phyloP scores from a whole-genome alignment of 2,888 invertebrate genomes.

The Reticulitermes lucifugus region DNA sequence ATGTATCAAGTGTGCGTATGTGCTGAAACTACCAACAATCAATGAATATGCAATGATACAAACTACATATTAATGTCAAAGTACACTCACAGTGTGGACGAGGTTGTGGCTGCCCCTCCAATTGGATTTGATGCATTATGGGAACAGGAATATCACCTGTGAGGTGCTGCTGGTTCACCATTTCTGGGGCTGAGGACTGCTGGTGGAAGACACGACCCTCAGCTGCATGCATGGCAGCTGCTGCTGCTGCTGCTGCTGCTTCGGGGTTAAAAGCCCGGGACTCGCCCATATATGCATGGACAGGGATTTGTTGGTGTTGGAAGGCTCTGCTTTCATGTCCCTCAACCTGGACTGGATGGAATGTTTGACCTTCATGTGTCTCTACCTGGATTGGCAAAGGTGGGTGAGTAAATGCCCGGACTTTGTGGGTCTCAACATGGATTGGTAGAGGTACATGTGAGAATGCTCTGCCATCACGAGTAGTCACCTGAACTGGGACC shows the following conservation, averaged over 20 bases:
- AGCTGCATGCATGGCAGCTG: slow-evolving; percentile 34
- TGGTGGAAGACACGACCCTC: slow-evolving; percentile 59
- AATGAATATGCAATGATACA: no score
- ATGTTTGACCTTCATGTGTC: slow-evolving; percentile 29
- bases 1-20: no score
- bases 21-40: no score
- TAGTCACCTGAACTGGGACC: slow-evolving; percentile 46
- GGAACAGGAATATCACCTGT: slow-evolving; percentile 63
- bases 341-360: slow-evolving; percentile 39
- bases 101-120: slow-evolving; percentile 64
- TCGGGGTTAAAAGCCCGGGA: slow-evolving; percentile 25
- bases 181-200: slow-evolving; percentile 55
- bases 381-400: slow-evolving; percentile 46
- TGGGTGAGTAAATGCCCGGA: slow-evolving; percentile 43
- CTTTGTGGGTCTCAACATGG: slow-evolving; percentile 36
- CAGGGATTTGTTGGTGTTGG: slow-evolving; percentile 26
- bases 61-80: no score
- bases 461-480: slow-evolving; percentile 44
- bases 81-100: slow-evolving; percentile 81
- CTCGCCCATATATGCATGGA: slow-evolving; percentile 15
- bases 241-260: slow-evolving; percentile 43
- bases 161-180: slow-evolving; percentile 60
- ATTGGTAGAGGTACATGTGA: slow-evolving; percentile 40
- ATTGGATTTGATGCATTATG: slow-evolving; percentile 58
- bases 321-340: slow-evolving; percentile 37